Conservation (phyloP, 2,113 vertebrate species). For the Scytalopus superciliaris region DNA sequence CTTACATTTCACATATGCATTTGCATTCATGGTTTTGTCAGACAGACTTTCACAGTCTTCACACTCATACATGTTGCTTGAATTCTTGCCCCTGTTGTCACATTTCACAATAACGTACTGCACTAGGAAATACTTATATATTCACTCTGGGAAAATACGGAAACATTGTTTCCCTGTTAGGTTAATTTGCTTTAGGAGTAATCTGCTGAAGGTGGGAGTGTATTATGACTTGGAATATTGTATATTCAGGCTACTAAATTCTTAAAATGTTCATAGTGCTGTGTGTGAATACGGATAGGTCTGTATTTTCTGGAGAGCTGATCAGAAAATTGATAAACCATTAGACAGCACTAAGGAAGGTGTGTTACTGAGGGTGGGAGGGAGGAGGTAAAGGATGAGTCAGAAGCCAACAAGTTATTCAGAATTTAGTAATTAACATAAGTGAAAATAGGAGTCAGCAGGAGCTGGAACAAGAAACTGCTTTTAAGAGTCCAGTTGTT, state of each 20-base stretch:
- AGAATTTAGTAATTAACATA: constrained; percentile 4
- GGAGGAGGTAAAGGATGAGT: constrained; percentile 19
- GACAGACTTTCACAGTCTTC: neutral
- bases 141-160: neutral
- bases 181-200: neutral
- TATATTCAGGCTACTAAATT: neutral
- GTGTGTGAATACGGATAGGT: neutral
- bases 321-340: neutral
- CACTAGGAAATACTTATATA: neutral
- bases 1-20: neutral
- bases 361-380: neutral
- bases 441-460: constrained; percentile 7
- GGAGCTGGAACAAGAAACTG: neutral
- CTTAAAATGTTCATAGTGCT: neutral
- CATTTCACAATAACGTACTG: neutral
- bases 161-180: neutral
- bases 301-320: neutral
- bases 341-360: neutral
- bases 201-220: neutral
- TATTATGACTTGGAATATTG: neutral
- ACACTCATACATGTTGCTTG: neutral
- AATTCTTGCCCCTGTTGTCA: neutral
- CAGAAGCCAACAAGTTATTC: constrained; percentile 39
- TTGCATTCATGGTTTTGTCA: neutral
- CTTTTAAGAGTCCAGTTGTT: neutral